These are phyloP conservation scores for Hystrix cristata DNA, from an alignment of 2,113 vertebrate genomes.

Conservation along the genomic window DNA sequence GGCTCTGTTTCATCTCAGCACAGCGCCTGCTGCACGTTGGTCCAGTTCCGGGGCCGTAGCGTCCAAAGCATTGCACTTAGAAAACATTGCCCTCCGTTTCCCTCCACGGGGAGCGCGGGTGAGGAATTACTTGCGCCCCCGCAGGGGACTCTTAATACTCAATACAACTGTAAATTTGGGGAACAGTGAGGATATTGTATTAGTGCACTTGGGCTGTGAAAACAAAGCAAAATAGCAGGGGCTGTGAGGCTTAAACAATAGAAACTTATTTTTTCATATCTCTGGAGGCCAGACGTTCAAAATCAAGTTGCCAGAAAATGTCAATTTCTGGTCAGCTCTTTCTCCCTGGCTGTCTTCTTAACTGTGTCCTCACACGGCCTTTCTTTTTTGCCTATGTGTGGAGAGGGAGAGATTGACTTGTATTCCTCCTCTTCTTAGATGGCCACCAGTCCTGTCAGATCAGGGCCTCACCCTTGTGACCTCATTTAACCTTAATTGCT, in stretches of 20 bases:
- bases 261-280: background rate
- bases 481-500: background rate
- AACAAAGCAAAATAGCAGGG: background rate
- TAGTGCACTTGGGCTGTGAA: no score
- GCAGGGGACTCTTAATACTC: accelerated
- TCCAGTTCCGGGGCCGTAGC: accelerated
- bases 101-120: accelerated
- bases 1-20: accelerated
- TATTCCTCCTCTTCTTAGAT: background rate
- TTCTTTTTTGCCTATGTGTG: background rate
- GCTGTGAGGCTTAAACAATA: background rate
- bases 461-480: background rate
- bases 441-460: no score
- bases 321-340: background rate
- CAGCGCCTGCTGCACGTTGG: accelerated
- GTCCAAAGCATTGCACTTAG: accelerated
- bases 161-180: accelerated
- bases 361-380: background rate
- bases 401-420: background rate
- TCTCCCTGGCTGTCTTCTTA: background rate
- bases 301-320: background rate
- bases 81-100: accelerated
- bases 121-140: accelerated
- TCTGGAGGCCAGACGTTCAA: background rate
- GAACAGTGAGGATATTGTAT: background rate